phyloP scores from a whole-genome alignment of 2,797 vertebrate genomes.

The Syncerus caffer region DNA sequence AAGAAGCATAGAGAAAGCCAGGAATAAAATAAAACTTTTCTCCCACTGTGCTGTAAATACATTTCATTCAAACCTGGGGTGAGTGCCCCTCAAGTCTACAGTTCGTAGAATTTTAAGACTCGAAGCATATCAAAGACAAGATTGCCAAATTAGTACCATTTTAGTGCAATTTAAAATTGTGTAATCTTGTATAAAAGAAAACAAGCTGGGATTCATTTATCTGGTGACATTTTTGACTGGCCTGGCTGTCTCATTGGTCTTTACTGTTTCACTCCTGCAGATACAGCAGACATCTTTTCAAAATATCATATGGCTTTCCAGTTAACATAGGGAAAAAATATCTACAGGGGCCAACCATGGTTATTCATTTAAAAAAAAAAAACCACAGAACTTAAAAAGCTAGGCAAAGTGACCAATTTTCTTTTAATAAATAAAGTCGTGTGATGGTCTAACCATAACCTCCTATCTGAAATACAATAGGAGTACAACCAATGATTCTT shows the following conservation, averaged over 20 bases:
- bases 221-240: slow-evolving; percentile 25
- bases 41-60: slow-evolving; percentile 55
- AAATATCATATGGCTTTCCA: slow-evolving; percentile 2
- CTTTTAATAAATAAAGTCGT: slow-evolving; percentile 7
- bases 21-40: slow-evolving; percentile 58
- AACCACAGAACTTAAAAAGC: neutral
- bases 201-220: slow-evolving; percentile 64
- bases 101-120: slow-evolving; percentile 41
- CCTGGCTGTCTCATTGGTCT: slow-evolving; percentile 53
- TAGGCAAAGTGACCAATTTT: neutral
- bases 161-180: slow-evolving; percentile 67
- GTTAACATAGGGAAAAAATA: slow-evolving; percentile 23
- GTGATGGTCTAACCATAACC: neutral
- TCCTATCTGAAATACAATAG: neutral
- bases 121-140: slow-evolving; percentile 60
- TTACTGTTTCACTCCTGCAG: slow-evolving; percentile 59
- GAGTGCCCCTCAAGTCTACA: slow-evolving; percentile 35
- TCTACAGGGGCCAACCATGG: neutral
- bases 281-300: slow-evolving; percentile 28
- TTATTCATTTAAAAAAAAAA: neutral
- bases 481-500: neutral
- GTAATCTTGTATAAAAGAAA: slow-evolving; percentile 64
- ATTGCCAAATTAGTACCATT: slow-evolving; percentile 73
- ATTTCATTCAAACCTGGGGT: slow-evolving; percentile 61
- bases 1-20: slow-evolving; percentile 48